These are phyloP conservation scores for Mormyrops attenuatus DNA, from an alignment of 2,797 vertebrate genomes.

Conservation along the genomic window DNA sequence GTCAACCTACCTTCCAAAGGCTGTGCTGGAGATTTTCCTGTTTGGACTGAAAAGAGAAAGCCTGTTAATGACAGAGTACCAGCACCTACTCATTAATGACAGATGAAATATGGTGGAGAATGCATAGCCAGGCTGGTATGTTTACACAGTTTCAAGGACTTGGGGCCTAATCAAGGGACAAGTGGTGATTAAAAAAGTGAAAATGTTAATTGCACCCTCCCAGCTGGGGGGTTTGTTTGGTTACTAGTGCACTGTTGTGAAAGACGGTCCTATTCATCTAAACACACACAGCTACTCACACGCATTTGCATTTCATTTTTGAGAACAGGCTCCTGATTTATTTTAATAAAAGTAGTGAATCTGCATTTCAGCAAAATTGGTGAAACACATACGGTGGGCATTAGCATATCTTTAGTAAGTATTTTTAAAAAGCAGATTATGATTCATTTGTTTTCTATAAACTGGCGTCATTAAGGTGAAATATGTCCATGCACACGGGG, in stretches of 20 bases:
- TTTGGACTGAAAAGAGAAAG: conserved; percentile 72
- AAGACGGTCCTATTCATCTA: background rate
- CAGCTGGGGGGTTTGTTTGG: background rate
- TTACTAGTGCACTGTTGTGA: background rate
- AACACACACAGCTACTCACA: background rate
- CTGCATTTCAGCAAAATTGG: background rate
- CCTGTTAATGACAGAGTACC: conserved; percentile 20
- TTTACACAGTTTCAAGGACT: background rate
- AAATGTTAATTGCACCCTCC: background rate
- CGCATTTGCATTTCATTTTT: background rate
- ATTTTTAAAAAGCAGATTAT: background rate
- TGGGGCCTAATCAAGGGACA: background rate
- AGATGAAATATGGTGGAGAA: background rate
- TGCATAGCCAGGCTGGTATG: background rate
- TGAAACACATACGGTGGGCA: background rate
- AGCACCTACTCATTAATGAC: background rate
- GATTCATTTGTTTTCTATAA: background rate
- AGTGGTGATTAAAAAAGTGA: background rate
- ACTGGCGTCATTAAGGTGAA: background rate
- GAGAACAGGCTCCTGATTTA: background rate
- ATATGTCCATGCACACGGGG: background rate
- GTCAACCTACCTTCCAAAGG: conserved; percentile 84
- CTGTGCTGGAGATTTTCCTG: conserved; percentile 91
- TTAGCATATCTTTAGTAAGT: background rate
- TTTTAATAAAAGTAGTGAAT: background rate